Percentiles rank a stretch among this genome's conserved stretches.
phyloP scores from a whole-genome alignment of 2,888 invertebrate species.

The Odontomyia ornata region DNA sequence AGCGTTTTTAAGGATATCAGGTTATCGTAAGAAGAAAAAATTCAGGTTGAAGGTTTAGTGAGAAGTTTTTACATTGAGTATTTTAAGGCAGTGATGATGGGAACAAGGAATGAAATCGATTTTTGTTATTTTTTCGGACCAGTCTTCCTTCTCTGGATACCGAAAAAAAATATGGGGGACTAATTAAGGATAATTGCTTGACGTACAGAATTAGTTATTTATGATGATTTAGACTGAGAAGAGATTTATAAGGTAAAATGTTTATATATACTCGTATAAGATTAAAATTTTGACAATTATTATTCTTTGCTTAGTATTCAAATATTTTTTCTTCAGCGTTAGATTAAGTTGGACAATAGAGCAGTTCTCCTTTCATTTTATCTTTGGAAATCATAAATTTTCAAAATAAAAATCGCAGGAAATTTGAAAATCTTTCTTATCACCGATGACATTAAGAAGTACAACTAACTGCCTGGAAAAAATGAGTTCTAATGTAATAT shows the following conservation, averaged over 20 bases:
- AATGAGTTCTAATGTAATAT: neutral
- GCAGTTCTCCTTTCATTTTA: too few species aligned
- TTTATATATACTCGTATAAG: too few species aligned
- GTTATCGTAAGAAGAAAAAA: neutral
- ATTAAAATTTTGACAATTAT: too few species aligned
- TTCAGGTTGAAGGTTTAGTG: neutral
- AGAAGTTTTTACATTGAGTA: neutral
- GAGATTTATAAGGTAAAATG: too few species aligned
- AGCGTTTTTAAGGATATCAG: conserved; percentile 14
- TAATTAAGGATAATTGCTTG: conserved; percentile 30
- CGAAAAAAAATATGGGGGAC: neutral
- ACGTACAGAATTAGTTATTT: neutral
- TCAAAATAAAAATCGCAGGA: too few species aligned
- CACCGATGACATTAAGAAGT: conserved; percentile 4
- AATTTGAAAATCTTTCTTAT: neutral
- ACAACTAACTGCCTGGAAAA: conserved; percentile 11
- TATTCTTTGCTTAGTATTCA: too few species aligned
- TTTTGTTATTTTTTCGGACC: neutral
- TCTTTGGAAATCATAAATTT: too few species aligned
- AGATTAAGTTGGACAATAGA: too few species aligned
- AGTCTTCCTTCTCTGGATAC: neutral
- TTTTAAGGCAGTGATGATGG: neutral
- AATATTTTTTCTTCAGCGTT: too few species aligned
- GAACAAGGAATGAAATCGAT: neutral
- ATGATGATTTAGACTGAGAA: neutral